These are phyloP conservation scores for Phaethon lepturus DNA, from an alignment of 2,113 vertebrate species.

Conservation along the genomic window DNA sequence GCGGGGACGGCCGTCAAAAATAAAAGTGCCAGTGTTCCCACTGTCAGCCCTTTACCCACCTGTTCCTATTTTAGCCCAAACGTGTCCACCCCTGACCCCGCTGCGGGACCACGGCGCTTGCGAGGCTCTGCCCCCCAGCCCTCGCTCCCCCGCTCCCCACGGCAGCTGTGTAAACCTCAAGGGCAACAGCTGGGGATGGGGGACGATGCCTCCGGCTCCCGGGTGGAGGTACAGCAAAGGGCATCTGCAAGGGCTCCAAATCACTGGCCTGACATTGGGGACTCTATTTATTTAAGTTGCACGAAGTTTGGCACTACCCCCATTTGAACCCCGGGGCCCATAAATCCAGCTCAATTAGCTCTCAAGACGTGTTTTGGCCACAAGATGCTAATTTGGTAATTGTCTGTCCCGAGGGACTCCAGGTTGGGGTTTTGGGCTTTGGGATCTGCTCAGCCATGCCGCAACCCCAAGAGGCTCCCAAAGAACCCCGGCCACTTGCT, in stretches of 20 bases:
- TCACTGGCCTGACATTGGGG: not conserved
- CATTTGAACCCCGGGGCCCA: not conserved
- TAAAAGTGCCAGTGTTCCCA: slow-evolving; percentile 53
- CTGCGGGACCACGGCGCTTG: not conserved
- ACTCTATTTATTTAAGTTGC: not conserved
- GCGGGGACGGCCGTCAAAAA: not conserved
- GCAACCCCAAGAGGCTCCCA: rapidly evolving
- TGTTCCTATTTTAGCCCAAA: slow-evolving; percentile 65
- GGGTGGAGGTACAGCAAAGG: not conserved
- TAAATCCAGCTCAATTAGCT: not conserved
- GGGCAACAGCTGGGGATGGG: slow-evolving; percentile 68
- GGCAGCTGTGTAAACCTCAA: slow-evolving; percentile 78
- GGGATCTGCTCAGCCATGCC: not conserved
- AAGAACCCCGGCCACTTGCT: not conserved
- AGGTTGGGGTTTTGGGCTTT: not conserved
- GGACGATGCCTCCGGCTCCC: not conserved
- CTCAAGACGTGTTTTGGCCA: rapidly evolving
- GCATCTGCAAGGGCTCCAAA: not conserved
- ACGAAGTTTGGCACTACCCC: not conserved
- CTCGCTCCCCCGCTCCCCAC: not conserved
- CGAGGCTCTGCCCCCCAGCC: not conserved
- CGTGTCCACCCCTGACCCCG: slow-evolving; percentile 57
- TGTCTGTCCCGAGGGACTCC: not conserved
- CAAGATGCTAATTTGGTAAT: not conserved
- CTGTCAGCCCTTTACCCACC: slow-evolving; percentile 49